phyloP scores from a whole-genome alignment of 2,113 vertebrate genomes.

The Macaca mulatta region DNA sequence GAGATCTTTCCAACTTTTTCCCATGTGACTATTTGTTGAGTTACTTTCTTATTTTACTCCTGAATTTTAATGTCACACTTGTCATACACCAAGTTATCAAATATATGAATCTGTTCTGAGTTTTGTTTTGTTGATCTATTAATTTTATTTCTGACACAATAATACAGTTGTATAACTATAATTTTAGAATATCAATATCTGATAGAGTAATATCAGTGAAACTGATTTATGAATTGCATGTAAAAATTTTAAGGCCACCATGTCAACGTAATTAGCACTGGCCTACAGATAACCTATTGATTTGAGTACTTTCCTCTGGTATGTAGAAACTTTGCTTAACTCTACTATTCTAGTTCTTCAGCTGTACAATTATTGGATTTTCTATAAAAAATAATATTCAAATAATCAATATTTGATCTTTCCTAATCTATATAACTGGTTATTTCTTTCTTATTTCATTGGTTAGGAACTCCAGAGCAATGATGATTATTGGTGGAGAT shows the following conservation, averaged over 20 bases:
- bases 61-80: background rate
- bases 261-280: background rate
- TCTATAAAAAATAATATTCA: background rate
- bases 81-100: background rate
- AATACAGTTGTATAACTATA: background rate
- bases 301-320: background rate
- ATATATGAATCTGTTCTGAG: background rate
- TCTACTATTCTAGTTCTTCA: background rate
- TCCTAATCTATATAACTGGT: background rate
- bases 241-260: background rate
- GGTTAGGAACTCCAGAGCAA: background rate
- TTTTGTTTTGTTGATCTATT: slow-evolving; percentile 22
- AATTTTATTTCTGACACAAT: background rate
- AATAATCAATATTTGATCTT: background rate
- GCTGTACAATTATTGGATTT: background rate
- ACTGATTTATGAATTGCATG: background rate
- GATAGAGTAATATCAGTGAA: background rate
- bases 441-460: background rate
- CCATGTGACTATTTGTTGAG: background rate
- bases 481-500: background rate
- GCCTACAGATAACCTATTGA: background rate
- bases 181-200: background rate
- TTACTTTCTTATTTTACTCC: background rate
- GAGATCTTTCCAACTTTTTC: background rate
- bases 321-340: background rate